Evolutionary conservation across 2,888 invertebrate species (phyloP).

Genomic region (Invenusta paracnida): DNA sequence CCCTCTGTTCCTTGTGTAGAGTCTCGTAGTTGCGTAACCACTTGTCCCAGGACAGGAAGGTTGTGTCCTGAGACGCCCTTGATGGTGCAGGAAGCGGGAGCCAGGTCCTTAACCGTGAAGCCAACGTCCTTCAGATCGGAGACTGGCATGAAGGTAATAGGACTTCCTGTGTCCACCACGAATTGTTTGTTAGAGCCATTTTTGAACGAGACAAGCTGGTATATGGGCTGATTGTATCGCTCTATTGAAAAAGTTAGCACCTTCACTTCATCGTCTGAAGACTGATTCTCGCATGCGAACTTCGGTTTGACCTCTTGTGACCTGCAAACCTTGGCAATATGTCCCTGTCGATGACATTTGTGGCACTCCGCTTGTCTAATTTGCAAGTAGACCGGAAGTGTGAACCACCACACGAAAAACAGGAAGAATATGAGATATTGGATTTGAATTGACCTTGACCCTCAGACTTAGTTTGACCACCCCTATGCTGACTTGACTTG

Average conservation of each 20-base stretch:
- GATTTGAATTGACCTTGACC: no score
- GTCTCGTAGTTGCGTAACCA: neutral
- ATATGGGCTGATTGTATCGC: neutral
- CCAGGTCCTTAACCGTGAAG: neutral
- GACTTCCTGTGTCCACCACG: neutral
- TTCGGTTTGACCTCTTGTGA: neutral
- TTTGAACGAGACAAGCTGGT: neutral
- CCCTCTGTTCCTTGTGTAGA: neutral
- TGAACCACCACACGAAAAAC: neutral
- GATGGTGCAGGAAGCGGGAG: neutral
- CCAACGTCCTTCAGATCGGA: neutral
- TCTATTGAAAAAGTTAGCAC: neutral
- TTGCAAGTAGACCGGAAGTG: neutral
- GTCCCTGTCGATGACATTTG: neutral
- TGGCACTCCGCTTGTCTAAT: neutral
- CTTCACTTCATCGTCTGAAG: neutral
- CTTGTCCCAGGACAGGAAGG: neutral
- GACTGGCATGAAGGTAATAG: neutral
- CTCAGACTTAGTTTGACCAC: no score
- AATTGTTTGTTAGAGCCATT: neutral
- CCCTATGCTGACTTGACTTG: no score
- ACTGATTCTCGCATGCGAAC: neutral
- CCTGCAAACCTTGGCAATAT: neutral
- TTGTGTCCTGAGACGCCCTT: neutral
- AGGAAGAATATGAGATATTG: no score